phyloP scores from a whole-genome alignment of 2,888 invertebrate species.

The Hirudinaria manillensis region DNA sequence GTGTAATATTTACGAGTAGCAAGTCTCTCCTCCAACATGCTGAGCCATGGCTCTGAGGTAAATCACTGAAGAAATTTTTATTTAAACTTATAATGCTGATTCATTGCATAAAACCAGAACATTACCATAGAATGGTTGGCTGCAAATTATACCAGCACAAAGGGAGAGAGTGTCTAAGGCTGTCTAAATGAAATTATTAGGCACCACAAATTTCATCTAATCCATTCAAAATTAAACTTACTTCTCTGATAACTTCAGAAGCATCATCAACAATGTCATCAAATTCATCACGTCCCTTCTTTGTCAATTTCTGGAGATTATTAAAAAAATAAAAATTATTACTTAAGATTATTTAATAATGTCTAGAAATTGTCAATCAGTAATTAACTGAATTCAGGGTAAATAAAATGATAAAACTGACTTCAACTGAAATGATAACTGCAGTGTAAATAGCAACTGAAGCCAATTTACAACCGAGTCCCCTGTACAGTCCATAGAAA shows the following conservation, averaged over 20 bases:
- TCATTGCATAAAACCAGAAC: background rate
- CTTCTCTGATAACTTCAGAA: background rate
- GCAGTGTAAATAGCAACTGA: constrained; percentile 8
- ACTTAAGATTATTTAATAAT: constrained; percentile 6
- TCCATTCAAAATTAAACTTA: background rate
- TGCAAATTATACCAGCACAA: constrained; percentile 69
- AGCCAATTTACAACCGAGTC: constrained; percentile 21
- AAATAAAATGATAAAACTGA: background rate
- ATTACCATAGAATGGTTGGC: constrained; percentile 75
- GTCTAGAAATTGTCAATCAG: background rate
- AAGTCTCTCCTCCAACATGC: constrained; percentile 81
- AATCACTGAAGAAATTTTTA: constrained; percentile 61
- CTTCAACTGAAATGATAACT: constrained; percentile 20
- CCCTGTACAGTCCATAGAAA: constrained; percentile 31
- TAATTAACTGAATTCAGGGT: constrained; percentile 4
- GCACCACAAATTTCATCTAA: background rate
- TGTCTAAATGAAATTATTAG: constrained; percentile 40
- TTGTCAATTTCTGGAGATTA: too few species aligned
- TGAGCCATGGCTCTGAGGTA: constrained; percentile 88
- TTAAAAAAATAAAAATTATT: too few species aligned
- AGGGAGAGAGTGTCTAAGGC: constrained; percentile 63
- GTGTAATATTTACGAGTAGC: constrained; percentile 46
- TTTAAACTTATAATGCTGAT: background rate
- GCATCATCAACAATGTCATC: background rate
- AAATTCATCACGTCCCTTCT: background rate